Evolutionary conservation across 2,888 invertebrate species (phyloP).

Genomic region (Acanthopleura granulata): DNA sequence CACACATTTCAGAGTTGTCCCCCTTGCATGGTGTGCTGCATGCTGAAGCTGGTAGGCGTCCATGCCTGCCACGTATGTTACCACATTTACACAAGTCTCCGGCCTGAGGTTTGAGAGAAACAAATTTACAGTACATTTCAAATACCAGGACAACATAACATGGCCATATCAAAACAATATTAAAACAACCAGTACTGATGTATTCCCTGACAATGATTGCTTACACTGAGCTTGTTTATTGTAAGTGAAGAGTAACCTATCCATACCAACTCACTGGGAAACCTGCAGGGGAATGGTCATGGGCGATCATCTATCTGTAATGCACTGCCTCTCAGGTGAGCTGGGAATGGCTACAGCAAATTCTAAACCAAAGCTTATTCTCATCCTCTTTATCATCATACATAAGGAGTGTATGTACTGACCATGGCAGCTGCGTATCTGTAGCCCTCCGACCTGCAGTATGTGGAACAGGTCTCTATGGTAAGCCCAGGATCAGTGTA

Average conservation of each 20-base stretch:
- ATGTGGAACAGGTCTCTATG: background rate
- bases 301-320: too few species aligned
- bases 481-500: background rate
- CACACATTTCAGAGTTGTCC: background rate
- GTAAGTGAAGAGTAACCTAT: too few species aligned
- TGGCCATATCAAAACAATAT: too few species aligned
- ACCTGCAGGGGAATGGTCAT: too few species aligned
- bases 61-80: background rate
- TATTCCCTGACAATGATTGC: too few species aligned
- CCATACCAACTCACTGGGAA: too few species aligned
- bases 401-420: background rate
- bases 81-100: slow-evolving; percentile 9
- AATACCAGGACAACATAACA: too few species aligned
- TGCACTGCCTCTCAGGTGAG: too few species aligned
- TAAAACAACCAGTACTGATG: too few species aligned
- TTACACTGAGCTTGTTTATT: too few species aligned
- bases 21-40: background rate
- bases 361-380: background rate
- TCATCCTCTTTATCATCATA: background rate
- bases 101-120: background rate
- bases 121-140: too few species aligned
- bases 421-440: slow-evolving; percentile 1
- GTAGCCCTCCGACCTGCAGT: background rate
- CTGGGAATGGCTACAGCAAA: too few species aligned
- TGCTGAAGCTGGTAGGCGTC: background rate